phyloP scores from a whole-genome alignment of 1,140 invertebrate genomes.

The Saccostrea glomerata region DNA sequence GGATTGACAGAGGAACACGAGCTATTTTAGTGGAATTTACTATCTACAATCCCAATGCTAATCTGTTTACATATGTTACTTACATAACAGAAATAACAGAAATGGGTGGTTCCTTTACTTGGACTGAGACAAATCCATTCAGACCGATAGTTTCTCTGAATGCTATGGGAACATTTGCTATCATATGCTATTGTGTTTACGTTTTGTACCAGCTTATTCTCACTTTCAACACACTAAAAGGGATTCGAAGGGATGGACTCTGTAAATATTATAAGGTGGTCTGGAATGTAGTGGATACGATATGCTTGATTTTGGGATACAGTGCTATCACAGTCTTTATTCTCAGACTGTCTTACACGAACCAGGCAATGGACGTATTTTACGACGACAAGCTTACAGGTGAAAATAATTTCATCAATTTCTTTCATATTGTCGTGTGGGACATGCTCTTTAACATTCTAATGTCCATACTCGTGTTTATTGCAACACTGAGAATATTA shows the following conservation, averaged over 20 bases:
- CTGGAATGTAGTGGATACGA: slow-evolving; percentile 77
- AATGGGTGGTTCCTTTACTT: slow-evolving; percentile 74
- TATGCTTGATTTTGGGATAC: slow-evolving; percentile 71
- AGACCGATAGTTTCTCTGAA: slow-evolving; percentile 60
- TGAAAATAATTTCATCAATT: slow-evolving; percentile 58
- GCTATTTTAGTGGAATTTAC: slow-evolving; percentile 81
- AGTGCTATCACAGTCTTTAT: slow-evolving; percentile 71
- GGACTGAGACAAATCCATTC: slow-evolving; percentile 66
- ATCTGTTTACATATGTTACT: slow-evolving; percentile 61
- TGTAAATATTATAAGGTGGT: slow-evolving; percentile 72
- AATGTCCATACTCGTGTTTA: slow-evolving; percentile 58
- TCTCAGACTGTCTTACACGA: slow-evolving; percentile 57
- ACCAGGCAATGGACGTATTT: slow-evolving; percentile 39
- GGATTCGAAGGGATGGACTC: slow-evolving; percentile 61
- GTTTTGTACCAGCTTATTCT: slow-evolving; percentile 58
- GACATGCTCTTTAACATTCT: slow-evolving; percentile 57
- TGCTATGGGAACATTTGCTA: slow-evolving; percentile 60
- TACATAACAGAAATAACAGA: slow-evolving; percentile 78
- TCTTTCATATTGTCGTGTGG: slow-evolving; percentile 64
- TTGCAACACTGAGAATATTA: slow-evolving; percentile 60
- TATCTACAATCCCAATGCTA: slow-evolving; percentile 79
- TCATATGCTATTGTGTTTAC: slow-evolving; percentile 65
- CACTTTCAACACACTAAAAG: slow-evolving; percentile 45
- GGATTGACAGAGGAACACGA: slow-evolving; percentile 80
- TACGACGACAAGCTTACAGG: slow-evolving; percentile 43